Base-by-base conservation (phyloP, 1,140 invertebrate genomes). In the Bombus ignitus region DNA sequence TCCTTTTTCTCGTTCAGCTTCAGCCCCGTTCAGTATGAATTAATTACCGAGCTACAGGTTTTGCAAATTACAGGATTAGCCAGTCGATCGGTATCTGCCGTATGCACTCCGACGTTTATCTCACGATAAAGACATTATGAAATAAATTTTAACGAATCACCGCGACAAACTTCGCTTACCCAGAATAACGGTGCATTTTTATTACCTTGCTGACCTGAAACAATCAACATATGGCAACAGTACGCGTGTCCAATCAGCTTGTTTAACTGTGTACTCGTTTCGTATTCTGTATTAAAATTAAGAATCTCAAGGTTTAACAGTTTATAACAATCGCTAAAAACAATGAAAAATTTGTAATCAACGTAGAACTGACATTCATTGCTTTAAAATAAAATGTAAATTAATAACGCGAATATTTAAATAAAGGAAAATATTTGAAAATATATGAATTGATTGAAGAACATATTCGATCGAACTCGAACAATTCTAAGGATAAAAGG, bases 171-270 rank as follows among this genome's bases (percentile, higher is more conserved):
- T 82, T 75, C 32, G 47, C 42, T 85, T 42, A 32, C 28, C 28
- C 57, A 15, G 80, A 75, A 42, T 87, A 88, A 89, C 82, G 86
- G 83, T 88, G 83, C 80, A 65, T 83, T 86, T 90, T 88, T 86
- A 90, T 90, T 90, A 86, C 81, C 83, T 66, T 65, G 76, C 39
- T 75, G 87, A 72, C 80, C 87, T 53, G 80, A 77, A 89, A 88
- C 87, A 89, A 89, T 89, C 88, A 79, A 42, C 70, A 42, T 42
- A 37, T 44, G 28, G 35, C 9, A 39, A 32, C n/a, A 28, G 42
- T 22, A 22, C 65, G 28, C n/a, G 12, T 25, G 42, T 66, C 5
- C 25, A 66, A 37, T 9, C 13, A 35, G n/a, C 13, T 66, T 35
- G n/a, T 18, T 53, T 25, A 25, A 15, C 65, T 22, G 32, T 18